Base-by-base conservation (phyloP, 2,113 vertebrate species). In the Redunca redunca region DNA sequence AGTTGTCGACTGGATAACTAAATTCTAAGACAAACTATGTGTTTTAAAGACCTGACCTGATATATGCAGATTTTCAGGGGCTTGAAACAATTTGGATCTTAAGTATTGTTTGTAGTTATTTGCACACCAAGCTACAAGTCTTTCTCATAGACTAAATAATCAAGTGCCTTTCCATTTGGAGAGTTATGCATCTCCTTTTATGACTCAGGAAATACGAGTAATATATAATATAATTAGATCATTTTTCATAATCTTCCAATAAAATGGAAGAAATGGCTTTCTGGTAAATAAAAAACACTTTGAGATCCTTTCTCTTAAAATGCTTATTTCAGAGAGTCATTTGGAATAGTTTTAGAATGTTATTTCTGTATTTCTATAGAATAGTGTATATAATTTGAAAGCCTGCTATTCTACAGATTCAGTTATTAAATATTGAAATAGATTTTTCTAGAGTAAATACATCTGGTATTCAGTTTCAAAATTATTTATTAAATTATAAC, bases 241-340 rank as follows among this genome's bases (percentile, higher is more conserved):
- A 25, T 82, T 96, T 97, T 62, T 92, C 64, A 90, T 55, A 78
- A 93, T 87, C 62, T 80, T 30, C 30, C 58, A 52, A 4, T 97
- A 95, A 97, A 97, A 87, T 98, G 93, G 94, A 78, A 43, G 46
- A 92, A 97, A 26, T 48, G 71, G 60, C 88, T 97, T 84, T 77
- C 58, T 98, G 96, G 94, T 98, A 97, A 55, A 23, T 71, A 71
- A 71, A 64, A 82, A 98, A 93, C 96, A 97, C 58, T 95, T 97
- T 98, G 97, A 97, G 91, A 94, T 58, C 82, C 96, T 98, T 97
- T 90, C 92, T 98, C 96, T 98, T 92, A 90, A 98, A 98, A 96
- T 83, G 23, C 9, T 90, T 96, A 96, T 97, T 95, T 83, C 84
- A 85, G 60, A 96, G 87, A 95, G 74, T 97, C 91, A 74, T 77